A percentile compares a stretch with the other conserved stretches of the same genome.
These are phyloP conservation scores for Candoia aspera DNA, from an alignment of 2,113 vertebrate species.

Conservation along the genomic window DNA sequence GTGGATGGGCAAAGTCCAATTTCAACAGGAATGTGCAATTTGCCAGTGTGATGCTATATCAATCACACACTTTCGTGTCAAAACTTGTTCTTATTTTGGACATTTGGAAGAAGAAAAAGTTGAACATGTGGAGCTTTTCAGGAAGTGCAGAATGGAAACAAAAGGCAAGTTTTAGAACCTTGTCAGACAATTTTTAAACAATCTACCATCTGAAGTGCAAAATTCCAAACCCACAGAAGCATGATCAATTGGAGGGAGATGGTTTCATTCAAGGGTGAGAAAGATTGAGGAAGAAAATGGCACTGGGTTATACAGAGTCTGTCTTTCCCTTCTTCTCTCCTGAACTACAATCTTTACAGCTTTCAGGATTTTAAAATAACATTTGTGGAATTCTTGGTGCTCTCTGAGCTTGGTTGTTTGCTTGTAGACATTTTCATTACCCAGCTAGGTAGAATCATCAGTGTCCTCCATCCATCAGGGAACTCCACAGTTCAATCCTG, in stretches of 20 bases:
- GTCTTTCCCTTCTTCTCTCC: background rate
- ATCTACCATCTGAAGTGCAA: background rate
- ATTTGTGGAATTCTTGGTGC: background rate
- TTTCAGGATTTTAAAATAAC: background rate
- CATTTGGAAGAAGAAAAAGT: constrained; percentile 55
- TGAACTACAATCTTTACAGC: background rate
- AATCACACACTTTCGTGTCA: constrained; percentile 50
- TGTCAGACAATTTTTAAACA: background rate
- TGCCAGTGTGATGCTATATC: constrained; percentile 48
- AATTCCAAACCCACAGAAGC: background rate
- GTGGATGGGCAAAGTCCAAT: background rate
- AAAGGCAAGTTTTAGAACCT: constrained; percentile 41
- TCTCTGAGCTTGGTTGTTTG: background rate
- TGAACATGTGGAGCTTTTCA: constrained; percentile 63
- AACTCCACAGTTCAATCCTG: background rate
- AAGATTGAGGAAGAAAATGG: background rate
- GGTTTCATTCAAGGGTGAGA: background rate
- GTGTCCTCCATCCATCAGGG: background rate
- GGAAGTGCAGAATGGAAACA: constrained; percentile 44
- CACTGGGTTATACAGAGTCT: background rate
- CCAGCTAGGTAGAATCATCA: background rate
- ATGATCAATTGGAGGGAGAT: background rate
- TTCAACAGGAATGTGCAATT: constrained; percentile 34
- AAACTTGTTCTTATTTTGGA: constrained; percentile 58
- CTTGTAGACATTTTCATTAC: background rate